A percentile compares a stretch with the other conserved stretches of the same genome.
Evolutionary conservation across 2,888 invertebrate genomes (phyloP).

Genomic region (Blastobasis adustella): DNA sequence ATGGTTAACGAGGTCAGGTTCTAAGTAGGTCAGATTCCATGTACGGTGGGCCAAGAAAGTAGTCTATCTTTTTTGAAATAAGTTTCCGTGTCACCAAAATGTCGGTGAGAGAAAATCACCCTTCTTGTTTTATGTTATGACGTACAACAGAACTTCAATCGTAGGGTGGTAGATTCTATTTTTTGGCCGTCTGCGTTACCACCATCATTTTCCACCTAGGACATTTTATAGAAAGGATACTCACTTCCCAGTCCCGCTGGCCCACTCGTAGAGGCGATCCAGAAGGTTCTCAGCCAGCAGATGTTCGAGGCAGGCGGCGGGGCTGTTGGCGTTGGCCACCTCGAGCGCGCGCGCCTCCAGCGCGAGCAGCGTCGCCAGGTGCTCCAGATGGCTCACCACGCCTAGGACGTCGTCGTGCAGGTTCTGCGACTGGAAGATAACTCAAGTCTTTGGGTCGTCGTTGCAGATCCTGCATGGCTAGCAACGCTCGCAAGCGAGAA

Average conservation of each 20-base stretch:
- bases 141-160: no score
- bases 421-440: constrained; percentile 46
- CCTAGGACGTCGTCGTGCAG: constrained; percentile 90
- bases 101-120: no score
- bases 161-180: neutral
- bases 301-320: constrained; percentile 83
- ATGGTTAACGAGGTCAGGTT: no score
- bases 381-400: constrained; percentile 93
- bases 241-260: constrained; percentile 85
- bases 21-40: no score
- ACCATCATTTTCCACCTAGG: neutral
- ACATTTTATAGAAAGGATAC: constrained; percentile 19
- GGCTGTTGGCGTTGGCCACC: constrained; percentile 35
- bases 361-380: constrained; percentile 88
- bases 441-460: neutral
- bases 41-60: no score
- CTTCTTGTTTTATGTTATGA: no score
- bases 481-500: no score
- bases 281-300: constrained; percentile 90
- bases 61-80: no score
- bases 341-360: constrained; percentile 84
- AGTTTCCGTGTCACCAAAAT: no score
- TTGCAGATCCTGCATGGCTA: no score
- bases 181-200: neutral
- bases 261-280: constrained; percentile 91